A percentile compares a stretch with the other conserved stretches of the same genome.
Conservation (phyloP, 2,888 invertebrate species). For the Caenorhabditis sp. region DNA sequence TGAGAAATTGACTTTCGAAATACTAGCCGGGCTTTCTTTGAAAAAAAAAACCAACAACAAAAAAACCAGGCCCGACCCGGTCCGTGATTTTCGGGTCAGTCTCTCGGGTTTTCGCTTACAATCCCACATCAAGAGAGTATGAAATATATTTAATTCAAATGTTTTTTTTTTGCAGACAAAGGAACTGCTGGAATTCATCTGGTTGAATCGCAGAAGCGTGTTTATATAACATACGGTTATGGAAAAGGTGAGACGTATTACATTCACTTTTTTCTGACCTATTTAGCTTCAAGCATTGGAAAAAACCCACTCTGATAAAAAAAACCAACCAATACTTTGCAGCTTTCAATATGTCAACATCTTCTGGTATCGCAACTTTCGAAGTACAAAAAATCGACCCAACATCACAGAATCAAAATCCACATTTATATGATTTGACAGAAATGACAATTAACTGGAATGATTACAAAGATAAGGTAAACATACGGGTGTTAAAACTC, state of each 20-base stretch:
- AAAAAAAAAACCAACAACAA: too few species aligned
- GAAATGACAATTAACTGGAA: conserved; percentile 41
- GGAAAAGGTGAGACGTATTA: conserved; percentile 11
- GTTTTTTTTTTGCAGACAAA: conserved; percentile 49
- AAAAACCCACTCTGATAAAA: too few species aligned
- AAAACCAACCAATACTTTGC: not conserved
- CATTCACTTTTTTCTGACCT: too few species aligned
- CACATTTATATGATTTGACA: conserved; percentile 25
- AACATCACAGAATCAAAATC: conserved; percentile 4
- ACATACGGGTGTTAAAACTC: not conserved
- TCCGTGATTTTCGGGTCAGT: too few species aligned
- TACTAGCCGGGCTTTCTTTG: not conserved
- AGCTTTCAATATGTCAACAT: not conserved
- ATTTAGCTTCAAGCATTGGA: too few species aligned
- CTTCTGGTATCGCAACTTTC: conserved; percentile 1
- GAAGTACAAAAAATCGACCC: conserved; percentile 4
- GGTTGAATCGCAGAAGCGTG: conserved; percentile 30
- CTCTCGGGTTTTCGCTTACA: too few species aligned
- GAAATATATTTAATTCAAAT: too few species aligned
- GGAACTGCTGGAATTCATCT: conserved; percentile 52
- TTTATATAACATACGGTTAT: conserved; percentile 30
- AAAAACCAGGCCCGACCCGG: too few species aligned
- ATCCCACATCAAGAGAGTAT: too few species aligned
- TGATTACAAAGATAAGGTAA: conserved; percentile 22
- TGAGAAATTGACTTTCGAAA: too few species aligned